Evolutionary conservation across 2,888 invertebrate species (phyloP), one percentile per base, ranked within the genome.

Genomic region (Norana najaformis): DNA sequence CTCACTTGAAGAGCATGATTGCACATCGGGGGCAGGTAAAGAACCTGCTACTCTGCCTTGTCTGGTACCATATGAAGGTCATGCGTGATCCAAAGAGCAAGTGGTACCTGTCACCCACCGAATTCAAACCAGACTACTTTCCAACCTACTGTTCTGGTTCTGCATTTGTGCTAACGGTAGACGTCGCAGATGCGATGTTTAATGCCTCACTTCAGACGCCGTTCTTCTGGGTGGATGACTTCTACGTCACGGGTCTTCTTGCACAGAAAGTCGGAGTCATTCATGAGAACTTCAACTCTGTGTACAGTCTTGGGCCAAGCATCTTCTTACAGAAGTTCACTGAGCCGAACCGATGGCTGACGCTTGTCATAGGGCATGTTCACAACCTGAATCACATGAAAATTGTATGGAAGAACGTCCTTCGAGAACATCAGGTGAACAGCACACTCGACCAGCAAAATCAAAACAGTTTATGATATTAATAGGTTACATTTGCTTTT

Each of bases 161-260:
- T 83, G 95, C 94, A 6, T 94, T 94, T 90, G 90, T 95, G 2
- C 97, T 97, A 5, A 97, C 96, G 90, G 96, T 96, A 0, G 95
- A 96, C 91, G 96, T 96, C 3, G 97, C 96, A 0, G 93, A 94
- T 35, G 95, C 95, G 36, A 93, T 98, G 89, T 95, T 96, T 37
- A 93, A 95, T 6, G 96, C 96, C 88, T 96, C 96, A 1, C 96
- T 96, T 93, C 95, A 94, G 16, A 95, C 96, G n/a, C 95, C 96
- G 35, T 97, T 96, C 93, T 98, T 98, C 95, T 98, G 98, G 98
- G 97, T 98, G 91, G 98, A 98, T 93, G 98, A 98, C 94, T 96
- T 97, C 88, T 97, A 96, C 94, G 95, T 98, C 0, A 98, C 98
- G 0, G 98, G 98, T 1, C 95, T 97, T 89, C 95, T 98, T n/a